A percentile compares a stretch with the other conserved stretches of the same genome.
phyloP scores from a whole-genome alignment of 2,888 invertebrate species.

The Pyrocoelia pectoralis region DNA sequence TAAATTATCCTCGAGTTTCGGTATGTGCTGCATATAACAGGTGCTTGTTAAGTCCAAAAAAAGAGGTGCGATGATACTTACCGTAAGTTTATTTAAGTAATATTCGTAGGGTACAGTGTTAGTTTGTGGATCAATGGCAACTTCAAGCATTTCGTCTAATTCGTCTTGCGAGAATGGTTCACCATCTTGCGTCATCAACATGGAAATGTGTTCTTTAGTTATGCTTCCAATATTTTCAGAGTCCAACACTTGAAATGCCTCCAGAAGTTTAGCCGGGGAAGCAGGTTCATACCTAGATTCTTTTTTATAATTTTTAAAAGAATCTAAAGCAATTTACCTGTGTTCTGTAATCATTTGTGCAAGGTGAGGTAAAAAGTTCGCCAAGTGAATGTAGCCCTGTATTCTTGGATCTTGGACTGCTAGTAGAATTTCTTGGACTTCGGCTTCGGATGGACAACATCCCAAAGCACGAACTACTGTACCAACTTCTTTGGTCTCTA shows the following conservation, averaged over 20 bases:
- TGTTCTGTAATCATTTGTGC: conserved; percentile 81
- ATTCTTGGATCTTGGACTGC: conserved; percentile 85
- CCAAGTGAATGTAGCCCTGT: conserved; percentile 76
- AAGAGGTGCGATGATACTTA: too few relatives aligned
- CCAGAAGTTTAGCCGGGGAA: conserved; percentile 81
- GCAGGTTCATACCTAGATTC: conserved; percentile 89
- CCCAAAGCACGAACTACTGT: conserved; percentile 89
- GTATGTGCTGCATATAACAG: not conserved
- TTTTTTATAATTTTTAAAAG: too few relatives aligned
- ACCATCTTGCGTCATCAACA: conserved; percentile 86
- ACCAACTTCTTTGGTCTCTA: conserved; percentile 90
- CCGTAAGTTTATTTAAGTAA: conserved; percentile 87
- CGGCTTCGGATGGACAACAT: conserved; percentile 90
- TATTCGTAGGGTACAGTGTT: conserved; percentile 86
- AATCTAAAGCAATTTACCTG: too few relatives aligned
- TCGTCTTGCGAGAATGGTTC: conserved; percentile 93
- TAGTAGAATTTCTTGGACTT: conserved; percentile 87
- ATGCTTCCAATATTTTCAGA: conserved; percentile 79
- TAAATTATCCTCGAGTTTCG: not conserved
- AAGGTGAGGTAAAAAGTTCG: conserved; percentile 82
- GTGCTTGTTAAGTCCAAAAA: not conserved
- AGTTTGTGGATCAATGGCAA: conserved; percentile 83
- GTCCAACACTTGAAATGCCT: conserved; percentile 87
- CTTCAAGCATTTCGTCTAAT: conserved; percentile 89
- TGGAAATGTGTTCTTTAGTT: conserved; percentile 76